phyloP scores from a whole-genome alignment of 2,113 vertebrate species.

The Grammomys surdaster region DNA sequence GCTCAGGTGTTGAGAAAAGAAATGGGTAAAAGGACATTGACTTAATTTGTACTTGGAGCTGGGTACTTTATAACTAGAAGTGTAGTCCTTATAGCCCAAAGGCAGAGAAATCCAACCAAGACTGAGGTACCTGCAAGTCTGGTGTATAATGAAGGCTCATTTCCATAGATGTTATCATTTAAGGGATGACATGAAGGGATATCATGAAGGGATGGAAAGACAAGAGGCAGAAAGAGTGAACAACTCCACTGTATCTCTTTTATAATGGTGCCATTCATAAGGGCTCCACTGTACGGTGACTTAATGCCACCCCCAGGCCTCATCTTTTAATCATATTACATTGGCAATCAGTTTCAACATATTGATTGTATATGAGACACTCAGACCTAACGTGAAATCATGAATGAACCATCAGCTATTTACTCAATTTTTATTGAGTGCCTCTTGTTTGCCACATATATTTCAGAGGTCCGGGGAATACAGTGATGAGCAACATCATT shows the following conservation, averaged over 20 bases:
- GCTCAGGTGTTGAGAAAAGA: background rate
- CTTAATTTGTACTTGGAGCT: background rate
- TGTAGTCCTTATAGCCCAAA: background rate
- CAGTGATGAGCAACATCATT: background rate
- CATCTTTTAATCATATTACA: background rate
- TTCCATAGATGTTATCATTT: background rate
- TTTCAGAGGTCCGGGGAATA: background rate
- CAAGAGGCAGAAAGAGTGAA: background rate
- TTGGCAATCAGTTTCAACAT: background rate
- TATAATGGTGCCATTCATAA: background rate
- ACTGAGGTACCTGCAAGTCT: background rate
- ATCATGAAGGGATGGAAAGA: too few relatives aligned
- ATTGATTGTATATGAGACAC: background rate
- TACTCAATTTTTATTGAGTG: background rate
- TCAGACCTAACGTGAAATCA: background rate
- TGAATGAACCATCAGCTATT: background rate
- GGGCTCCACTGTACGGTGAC: background rate
- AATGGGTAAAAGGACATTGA: background rate
- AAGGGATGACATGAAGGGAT: background rate
- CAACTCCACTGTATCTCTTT: background rate
- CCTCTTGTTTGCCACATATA: background rate
- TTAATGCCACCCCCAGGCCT: background rate
- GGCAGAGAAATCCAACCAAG: background rate
- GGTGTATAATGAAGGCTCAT: background rate
- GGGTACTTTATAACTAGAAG: background rate